These are phyloP conservation scores for Nomada fucata DNA, from an alignment of 2,888 invertebrate species.

Conservation along the genomic window DNA sequence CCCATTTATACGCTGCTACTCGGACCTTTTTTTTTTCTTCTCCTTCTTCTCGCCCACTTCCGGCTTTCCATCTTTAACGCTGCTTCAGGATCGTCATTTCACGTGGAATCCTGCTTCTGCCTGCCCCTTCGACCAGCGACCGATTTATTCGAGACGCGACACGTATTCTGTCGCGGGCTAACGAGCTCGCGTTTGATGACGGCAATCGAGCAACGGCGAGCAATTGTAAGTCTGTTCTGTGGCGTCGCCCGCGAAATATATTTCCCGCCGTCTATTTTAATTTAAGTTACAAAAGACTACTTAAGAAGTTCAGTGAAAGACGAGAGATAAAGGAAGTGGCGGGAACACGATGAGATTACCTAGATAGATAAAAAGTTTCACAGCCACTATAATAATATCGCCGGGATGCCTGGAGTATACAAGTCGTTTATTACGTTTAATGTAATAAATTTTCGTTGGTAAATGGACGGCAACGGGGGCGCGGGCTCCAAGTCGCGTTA, in stretches of 20 bases:
- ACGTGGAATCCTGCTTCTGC: constrained; percentile 24
- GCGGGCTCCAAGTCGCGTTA: constrained; percentile 14
- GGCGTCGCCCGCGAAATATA: constrained; percentile 32
- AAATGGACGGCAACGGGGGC: constrained; percentile 28
- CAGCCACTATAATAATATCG: constrained; percentile 65
- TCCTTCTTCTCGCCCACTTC: neutral
- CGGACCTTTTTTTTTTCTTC: constrained; percentile 48
- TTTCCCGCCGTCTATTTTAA: constrained; percentile 64
- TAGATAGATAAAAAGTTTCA: constrained; percentile 67
- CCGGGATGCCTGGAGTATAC: constrained; percentile 47
- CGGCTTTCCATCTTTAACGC: constrained; percentile 63
- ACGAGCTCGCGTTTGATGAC: no score
- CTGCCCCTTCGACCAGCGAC: neutral
- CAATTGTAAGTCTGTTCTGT: neutral
- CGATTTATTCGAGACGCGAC: neutral
- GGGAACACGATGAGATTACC: constrained; percentile 65
- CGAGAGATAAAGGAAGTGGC: constrained; percentile 63
- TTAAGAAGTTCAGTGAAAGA: constrained; percentile 67
- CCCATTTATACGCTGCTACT: constrained; percentile 68
- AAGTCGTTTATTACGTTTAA: constrained; percentile 57
- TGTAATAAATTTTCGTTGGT: constrained; percentile 52
- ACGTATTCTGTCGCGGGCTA: no score
- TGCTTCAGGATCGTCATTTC: constrained; percentile 44
- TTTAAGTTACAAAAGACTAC: constrained; percentile 68
- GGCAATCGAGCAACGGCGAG: no score